Conservation (phyloP, 2,888 invertebrate species). For the Periphyllus acericola region DNA sequence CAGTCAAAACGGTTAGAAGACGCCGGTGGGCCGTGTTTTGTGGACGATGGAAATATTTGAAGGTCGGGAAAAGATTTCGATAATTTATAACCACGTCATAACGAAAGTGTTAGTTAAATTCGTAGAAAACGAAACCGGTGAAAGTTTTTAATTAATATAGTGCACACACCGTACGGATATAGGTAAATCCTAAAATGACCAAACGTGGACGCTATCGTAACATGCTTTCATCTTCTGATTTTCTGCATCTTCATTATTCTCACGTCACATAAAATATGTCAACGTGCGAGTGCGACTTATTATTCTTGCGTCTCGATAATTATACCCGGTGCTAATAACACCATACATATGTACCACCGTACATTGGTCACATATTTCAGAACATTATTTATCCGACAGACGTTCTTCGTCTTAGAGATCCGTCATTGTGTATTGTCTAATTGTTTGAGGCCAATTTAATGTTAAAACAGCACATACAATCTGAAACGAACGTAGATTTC, state of each 20-base stretch:
- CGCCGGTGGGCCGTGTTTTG: too few relatives aligned
- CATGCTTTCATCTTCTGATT: background rate
- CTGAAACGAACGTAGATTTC: too few relatives aligned
- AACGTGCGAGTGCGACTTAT: background rate
- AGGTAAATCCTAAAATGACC: background rate
- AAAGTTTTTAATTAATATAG: constrained; percentile 14
- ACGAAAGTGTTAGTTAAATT: constrained; percentile 4
- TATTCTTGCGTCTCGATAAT: too few relatives aligned
- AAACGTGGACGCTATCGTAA: background rate
- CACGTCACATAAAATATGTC: background rate
- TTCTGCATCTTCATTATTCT: background rate
- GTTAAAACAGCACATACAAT: background rate
- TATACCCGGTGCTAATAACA: too few relatives aligned
- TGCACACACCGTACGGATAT: too few relatives aligned
- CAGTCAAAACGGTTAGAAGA: too few relatives aligned
- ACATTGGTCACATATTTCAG: too few relatives aligned
- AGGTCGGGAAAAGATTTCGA: background rate
- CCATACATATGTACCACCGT: too few relatives aligned
- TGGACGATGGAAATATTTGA: background rate
- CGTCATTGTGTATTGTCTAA: too few relatives aligned
- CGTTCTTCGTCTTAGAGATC: background rate
- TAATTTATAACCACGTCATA: background rate
- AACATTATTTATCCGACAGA: background rate
- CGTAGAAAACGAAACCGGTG: constrained; percentile 19
- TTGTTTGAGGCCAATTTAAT: too few relatives aligned